Base-by-base conservation (phyloP, 2,888 invertebrate species). In the Phymatocera aterrima region DNA sequence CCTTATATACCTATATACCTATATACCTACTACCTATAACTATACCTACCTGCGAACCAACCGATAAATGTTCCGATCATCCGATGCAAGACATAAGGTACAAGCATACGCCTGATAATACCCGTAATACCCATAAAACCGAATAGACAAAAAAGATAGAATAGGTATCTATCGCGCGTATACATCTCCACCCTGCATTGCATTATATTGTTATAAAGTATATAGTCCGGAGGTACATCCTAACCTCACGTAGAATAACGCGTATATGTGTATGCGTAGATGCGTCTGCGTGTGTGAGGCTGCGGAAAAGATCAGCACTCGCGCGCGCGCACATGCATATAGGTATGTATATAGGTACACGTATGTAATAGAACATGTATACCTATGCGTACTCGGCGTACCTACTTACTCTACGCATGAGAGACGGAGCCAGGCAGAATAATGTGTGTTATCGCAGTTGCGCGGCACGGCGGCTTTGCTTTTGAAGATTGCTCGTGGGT, bases 381-480 rank as follows among this genome's bases (percentile, higher is more conserved):
- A 28, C n/a, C 28, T 60, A 60, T 60, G 12, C 31, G 0, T 34
- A 61, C 8, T 34, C 8, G 8, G 43, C 43, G 12, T 43, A 12
- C 43, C n/a, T n/a, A n/a, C n/a, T n/a, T n/a, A n/a, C n/a, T 51
- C 51, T 51, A 64, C 37, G 18, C 37, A 64, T 60, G 31, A 24
- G 21, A 46, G 37, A 18, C 18, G 72, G 18, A 31, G 51, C 28
- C n/a, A 24, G 46, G 64, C 77, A 84, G 86, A 88, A 87, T 87
- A 88, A 88, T 88, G 88, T 86, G 87, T 87, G 88, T 87, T 88
- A 88, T 88, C 87, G 88, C 72, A 51, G 72, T 72, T 72, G 72
- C 31, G 72, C 72, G 72, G 72, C 72, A 72, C 86, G 86, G 84
- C 86, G 78, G 85, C 87, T 85, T 82, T 79, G 86, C 87, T 88